Evolutionary conservation across 2,888 invertebrate species (phyloP).

Genomic region (Eilema caniola): DNA sequence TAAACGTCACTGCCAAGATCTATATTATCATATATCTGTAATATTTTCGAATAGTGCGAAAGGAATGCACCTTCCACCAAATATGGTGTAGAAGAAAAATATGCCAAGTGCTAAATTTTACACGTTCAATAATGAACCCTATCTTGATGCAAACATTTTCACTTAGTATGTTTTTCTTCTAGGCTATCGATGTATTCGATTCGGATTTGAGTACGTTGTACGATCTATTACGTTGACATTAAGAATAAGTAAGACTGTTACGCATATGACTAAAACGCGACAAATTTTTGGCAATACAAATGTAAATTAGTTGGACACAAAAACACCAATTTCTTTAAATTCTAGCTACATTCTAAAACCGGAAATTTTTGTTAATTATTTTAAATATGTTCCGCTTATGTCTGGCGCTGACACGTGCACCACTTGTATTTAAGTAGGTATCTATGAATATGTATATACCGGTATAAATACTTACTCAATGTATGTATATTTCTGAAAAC

Average conservation of each 20-base stretch:
- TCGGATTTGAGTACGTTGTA: neutral
- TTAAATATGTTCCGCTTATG: constrained; percentile 12
- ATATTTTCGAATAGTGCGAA: neutral
- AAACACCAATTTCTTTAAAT: constrained; percentile 40
- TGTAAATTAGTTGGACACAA: constrained; percentile 39
- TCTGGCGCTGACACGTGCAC: constrained; percentile 2
- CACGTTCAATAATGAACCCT: too few species aligned
- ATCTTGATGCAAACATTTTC: too few species aligned
- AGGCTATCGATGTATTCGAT: neutral
- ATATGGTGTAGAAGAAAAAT: neutral
- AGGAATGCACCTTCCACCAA: neutral
- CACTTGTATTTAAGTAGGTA: constrained; percentile 1
- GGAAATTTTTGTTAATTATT: constrained; percentile 25
- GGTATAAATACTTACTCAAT: neutral
- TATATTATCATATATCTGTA: neutral
- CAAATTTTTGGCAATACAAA: constrained; percentile 43
- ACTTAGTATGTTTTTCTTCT: too few species aligned
- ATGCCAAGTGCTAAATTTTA: too few species aligned
- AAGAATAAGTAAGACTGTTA: constrained; percentile 35
- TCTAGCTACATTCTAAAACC: constrained; percentile 28
- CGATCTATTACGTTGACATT: constrained; percentile 34
- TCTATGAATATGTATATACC: neutral
- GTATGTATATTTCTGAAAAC: neutral
- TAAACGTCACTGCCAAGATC: constrained; percentile 16
- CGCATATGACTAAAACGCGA: constrained; percentile 40